Conservation (phyloP, 2,797 vertebrate species). For the Argyrosomus regius region DNA sequence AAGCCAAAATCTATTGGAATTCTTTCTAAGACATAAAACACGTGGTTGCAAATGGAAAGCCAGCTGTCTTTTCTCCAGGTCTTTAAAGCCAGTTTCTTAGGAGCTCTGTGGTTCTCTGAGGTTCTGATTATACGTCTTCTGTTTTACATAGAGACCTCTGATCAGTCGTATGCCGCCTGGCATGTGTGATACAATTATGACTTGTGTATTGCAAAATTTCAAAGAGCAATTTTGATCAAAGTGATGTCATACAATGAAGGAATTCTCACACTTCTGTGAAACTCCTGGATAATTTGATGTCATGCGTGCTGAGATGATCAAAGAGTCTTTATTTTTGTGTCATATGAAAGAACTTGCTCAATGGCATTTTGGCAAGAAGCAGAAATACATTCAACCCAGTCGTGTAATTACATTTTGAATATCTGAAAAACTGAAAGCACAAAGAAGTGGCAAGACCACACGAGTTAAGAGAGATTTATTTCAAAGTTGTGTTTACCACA, state of each 20-base stretch:
- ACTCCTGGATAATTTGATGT: constrained; percentile 62
- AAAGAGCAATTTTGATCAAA: constrained; percentile 77
- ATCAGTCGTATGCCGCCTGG: constrained; percentile 22
- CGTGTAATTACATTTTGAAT: constrained; percentile 47
- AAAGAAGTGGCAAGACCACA: background rate
- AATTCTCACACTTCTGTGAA: constrained; percentile 50
- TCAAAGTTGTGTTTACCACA: background rate
- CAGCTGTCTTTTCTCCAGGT: background rate
- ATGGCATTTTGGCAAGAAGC: constrained; percentile 35
- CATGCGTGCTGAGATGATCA: constrained; percentile 60
- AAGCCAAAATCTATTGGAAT: background rate
- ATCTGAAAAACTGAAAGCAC: constrained; percentile 23
- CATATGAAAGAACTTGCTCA: constrained; percentile 52
- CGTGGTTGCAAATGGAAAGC: background rate
- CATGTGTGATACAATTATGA: constrained; percentile 36
- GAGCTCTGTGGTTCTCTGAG: constrained; percentile 2
- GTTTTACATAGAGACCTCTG: constrained; percentile 55
- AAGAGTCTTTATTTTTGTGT: constrained; percentile 66
- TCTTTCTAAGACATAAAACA: background rate
- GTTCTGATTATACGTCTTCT: constrained; percentile 31
- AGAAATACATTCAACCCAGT: constrained; percentile 30
- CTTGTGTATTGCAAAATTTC: constrained; percentile 63
- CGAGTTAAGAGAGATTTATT: background rate
- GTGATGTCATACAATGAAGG: constrained; percentile 60
- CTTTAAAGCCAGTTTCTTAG: constrained; percentile 3